Conservation (phyloP, 1,140 invertebrate genomes). For the Campoletis sonorensis region DNA sequence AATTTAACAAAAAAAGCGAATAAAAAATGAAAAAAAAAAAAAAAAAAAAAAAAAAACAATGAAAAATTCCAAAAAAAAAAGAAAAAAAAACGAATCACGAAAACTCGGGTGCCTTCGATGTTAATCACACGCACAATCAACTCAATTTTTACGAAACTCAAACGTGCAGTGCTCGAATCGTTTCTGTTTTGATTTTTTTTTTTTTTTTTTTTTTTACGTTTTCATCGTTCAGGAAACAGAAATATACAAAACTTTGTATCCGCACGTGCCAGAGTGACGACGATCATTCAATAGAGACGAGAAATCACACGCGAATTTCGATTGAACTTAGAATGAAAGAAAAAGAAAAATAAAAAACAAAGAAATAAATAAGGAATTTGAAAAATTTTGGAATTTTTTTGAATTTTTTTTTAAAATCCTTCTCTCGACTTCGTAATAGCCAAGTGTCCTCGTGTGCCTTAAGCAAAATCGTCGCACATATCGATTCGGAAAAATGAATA, state of each 20-base stretch:
- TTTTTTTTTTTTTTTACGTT: not conserved
- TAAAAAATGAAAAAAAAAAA: not conserved
- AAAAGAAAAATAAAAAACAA: not conserved
- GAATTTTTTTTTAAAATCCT: slow-evolving; percentile 1
- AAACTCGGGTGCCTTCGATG: slow-evolving; percentile 17
- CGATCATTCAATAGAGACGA: slow-evolving; percentile 5
- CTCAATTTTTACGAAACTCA: not conserved
- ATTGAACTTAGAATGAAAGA: not conserved
- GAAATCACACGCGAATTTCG: slow-evolving; percentile 8
- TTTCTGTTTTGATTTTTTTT: not conserved
- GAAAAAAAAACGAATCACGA: not conserved
- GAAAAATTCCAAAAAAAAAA: not conserved
- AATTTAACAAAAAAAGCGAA: no score
- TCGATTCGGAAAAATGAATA: not conserved
- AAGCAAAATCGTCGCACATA: slow-evolving; percentile 17
- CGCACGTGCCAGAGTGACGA: not conserved
- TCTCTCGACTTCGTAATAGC: slow-evolving; percentile 25
- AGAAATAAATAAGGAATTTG: not conserved
- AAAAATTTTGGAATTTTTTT: not conserved
- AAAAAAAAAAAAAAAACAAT: not conserved
- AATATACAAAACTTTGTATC: not conserved
- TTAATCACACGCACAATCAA: slow-evolving; percentile 13
- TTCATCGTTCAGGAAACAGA: not conserved
- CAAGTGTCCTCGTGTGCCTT: slow-evolving; percentile 46
- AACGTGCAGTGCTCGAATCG: slow-evolving; percentile 10